These are phyloP conservation scores for Picus viridis DNA, from an alignment of 2,797 vertebrate genomes.

Conservation along the genomic window DNA sequence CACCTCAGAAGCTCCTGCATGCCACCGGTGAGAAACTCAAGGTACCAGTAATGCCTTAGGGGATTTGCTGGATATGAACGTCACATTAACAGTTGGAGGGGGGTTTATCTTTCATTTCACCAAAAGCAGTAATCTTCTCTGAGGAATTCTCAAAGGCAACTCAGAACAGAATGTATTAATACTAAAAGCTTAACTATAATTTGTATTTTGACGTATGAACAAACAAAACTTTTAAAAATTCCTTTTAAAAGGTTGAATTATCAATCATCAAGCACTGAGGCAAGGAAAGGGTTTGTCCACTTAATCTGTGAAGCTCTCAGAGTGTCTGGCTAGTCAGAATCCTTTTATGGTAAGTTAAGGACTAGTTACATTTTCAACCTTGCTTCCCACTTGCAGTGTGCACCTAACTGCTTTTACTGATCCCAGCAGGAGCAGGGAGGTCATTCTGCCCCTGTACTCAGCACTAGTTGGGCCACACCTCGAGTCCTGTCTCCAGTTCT, in stretches of 20 bases:
- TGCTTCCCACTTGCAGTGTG: background rate
- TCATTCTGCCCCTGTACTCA: too few relatives aligned
- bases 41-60: background rate
- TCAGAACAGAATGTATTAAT: background rate
- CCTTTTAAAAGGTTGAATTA: background rate
- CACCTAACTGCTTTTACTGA: background rate
- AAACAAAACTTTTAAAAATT: background rate
- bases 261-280: background rate
- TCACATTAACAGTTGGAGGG: background rate
- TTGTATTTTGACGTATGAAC: background rate
- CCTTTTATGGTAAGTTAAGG: background rate
- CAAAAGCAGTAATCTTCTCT: background rate
- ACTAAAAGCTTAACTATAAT: background rate
- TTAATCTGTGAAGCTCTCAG: background rate
- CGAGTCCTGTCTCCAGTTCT: too few relatives aligned
- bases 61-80: background rate
- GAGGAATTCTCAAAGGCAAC: background rate
- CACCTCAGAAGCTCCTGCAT: background rate
- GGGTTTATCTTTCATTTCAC: background rate
- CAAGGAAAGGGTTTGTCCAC: background rate
- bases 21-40: background rate
- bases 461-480: too few relatives aligned
- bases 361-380: background rate
- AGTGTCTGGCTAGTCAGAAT: background rate
- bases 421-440: too few relatives aligned